Evolutionary conservation across 1,140 invertebrate species (phyloP).

Genomic region (Phthorimaea operculella): DNA sequence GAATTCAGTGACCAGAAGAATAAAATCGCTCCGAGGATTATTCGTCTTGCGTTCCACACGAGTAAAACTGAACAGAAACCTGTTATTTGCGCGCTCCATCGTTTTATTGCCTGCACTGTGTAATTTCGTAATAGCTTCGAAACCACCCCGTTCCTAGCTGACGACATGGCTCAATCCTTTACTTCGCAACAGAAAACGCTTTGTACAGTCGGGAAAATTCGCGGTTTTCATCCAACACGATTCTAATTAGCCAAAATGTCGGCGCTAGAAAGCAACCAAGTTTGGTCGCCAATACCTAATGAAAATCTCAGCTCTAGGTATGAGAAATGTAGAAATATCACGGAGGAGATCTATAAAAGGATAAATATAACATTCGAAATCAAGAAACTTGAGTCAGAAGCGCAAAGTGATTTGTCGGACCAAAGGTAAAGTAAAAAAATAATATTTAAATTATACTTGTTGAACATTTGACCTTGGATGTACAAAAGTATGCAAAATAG

Average conservation of each 20-base stretch:
- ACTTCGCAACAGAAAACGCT: slow-evolving; percentile 4
- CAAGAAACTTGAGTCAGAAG: slow-evolving; percentile 44
- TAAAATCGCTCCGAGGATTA: background rate
- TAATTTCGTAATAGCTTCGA: slow-evolving; percentile 9
- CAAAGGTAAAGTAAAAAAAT: slow-evolving; percentile 31
- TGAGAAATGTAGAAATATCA: slow-evolving; percentile 59
- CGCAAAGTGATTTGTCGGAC: slow-evolving; percentile 46
- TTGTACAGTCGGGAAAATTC: background rate
- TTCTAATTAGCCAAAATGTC: slow-evolving; percentile 46
- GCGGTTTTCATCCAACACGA: slow-evolving; percentile 26
- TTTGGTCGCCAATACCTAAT: slow-evolving; percentile 31
- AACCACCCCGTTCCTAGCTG: background rate
- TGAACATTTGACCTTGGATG: too few species aligned
- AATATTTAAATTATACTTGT: too few species aligned
- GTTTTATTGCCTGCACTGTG: background rate
- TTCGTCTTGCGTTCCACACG: background rate
- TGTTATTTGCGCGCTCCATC: background rate
- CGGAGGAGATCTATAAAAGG: slow-evolving; percentile 60
- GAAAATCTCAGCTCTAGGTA: slow-evolving; percentile 42
- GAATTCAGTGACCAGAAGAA: background rate
- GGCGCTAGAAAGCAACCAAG: slow-evolving; percentile 36
- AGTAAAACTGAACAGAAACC: background rate
- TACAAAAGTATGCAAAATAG: too few species aligned
- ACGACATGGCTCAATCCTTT: slow-evolving; percentile 14
- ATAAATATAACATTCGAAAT: slow-evolving; percentile 63